These are phyloP conservation scores for Acrobasis repandana DNA, from an alignment of 2,888 invertebrate genomes.

Conservation along the genomic window DNA sequence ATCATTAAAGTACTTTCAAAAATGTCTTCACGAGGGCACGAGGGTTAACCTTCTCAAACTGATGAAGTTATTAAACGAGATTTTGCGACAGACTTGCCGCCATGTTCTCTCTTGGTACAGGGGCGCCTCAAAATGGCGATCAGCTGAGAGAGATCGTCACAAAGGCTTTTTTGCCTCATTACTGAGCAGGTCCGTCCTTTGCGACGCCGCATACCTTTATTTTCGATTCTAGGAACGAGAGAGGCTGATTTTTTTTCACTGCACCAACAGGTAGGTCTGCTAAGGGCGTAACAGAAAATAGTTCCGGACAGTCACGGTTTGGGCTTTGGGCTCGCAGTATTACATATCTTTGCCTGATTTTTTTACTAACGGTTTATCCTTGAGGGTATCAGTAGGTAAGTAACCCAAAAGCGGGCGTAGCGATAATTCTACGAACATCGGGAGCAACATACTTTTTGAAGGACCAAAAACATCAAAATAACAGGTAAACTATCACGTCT, in stretches of 20 bases:
- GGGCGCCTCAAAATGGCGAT: slow-evolving; percentile 40
- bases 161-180: slow-evolving; percentile 36
- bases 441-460: no score
- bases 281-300: slow-evolving; percentile 18
- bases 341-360: slow-evolving; percentile 2
- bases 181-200: slow-evolving; percentile 32
- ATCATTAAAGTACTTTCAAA: not conserved
- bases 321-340: not conserved
- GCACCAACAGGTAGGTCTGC: slow-evolving; percentile 25
- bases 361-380: slow-evolving; percentile 2
- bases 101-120: slow-evolving; percentile 32
- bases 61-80: not conserved
- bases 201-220: slow-evolving; percentile 27
- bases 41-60: not conserved
- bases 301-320: slow-evolving; percentile 22
- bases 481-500: no score
- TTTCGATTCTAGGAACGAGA: slow-evolving; percentile 30
- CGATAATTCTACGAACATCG: no score
- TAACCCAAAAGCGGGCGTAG: no score
- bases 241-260: slow-evolving; percentile 31
- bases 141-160: slow-evolving; percentile 42
- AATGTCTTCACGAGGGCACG: not conserved
- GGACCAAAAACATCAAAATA: no score
- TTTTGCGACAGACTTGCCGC: slow-evolving; percentile 25
- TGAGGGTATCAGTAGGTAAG: not conserved